phyloP scores from a whole-genome alignment of 2,113 vertebrate genomes.

The Xenopus tropicalis region DNA sequence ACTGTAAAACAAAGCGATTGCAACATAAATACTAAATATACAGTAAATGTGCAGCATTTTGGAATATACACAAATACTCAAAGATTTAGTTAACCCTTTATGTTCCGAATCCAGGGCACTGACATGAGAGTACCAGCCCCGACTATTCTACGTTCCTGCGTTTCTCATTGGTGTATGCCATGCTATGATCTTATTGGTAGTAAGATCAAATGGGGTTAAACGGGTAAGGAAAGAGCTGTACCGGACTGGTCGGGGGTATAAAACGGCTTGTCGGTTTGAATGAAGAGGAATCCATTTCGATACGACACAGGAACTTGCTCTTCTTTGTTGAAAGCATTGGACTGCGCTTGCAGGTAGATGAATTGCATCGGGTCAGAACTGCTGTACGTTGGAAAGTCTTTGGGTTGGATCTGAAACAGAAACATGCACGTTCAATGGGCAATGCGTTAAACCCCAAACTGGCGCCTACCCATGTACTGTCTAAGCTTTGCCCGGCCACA shows the following conservation, averaged over 20 bases:
- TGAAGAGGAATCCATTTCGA: slow-evolving; percentile 83
- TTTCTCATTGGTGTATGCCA: no score
- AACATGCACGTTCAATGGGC: background rate
- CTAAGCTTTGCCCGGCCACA: no score
- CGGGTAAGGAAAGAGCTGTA: slow-evolving; percentile 47
- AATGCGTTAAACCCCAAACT: background rate
- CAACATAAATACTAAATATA: background rate
- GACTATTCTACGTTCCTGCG: no score
- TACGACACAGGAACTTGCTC: slow-evolving; percentile 69
- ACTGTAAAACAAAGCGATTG: slow-evolving; percentile 58
- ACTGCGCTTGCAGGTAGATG: slow-evolving; percentile 74
- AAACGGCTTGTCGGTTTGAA: slow-evolving; percentile 88
- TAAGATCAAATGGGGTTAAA: no score
- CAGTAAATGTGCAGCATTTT: background rate
- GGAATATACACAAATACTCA: no score
- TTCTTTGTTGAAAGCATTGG: slow-evolving; percentile 65
- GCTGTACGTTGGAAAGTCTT: slow-evolving; percentile 55
- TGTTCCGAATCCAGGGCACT: no score
- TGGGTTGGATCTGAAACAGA: slow-evolving; percentile 64
- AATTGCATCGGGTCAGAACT: slow-evolving; percentile 38
- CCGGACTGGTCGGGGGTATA: slow-evolving; percentile 87
- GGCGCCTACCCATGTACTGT: background rate
- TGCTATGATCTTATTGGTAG: no score
- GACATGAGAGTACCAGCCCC: no score
- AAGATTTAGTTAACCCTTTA: no score